These are phyloP conservation scores for Plotosus lineatus DNA, from an alignment of 2,113 vertebrate genomes.

Conservation along the genomic window DNA sequence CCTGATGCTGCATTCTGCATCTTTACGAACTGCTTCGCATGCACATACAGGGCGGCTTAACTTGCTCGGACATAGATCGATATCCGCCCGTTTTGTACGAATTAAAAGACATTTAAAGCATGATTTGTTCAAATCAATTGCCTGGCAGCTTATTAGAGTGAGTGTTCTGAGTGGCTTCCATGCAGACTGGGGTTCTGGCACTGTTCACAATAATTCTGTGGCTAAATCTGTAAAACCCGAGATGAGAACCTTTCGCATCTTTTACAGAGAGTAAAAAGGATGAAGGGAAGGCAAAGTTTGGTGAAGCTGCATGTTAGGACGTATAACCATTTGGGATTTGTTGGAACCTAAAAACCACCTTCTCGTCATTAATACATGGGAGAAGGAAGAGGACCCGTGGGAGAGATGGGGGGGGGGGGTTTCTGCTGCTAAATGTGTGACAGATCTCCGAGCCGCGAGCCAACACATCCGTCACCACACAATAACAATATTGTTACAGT, in stretches of 20 bases:
- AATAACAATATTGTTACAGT: constrained; percentile 35
- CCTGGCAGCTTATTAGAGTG: constrained; percentile 58
- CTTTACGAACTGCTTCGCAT: no score
- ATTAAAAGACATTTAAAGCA: constrained; percentile 57
- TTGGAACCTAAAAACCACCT: neutral
- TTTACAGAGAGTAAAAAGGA: constrained; percentile 38
- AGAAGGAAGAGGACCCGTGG: neutral
- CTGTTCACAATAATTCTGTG: constrained; percentile 25
- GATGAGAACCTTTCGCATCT: constrained; percentile 48
- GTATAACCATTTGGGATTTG: neutral
- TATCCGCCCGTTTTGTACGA: no score
- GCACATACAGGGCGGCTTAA: no score
- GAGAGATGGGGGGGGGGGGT: neutral
- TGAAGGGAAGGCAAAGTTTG: no score
- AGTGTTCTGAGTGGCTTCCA: constrained; percentile 47
- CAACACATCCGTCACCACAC: constrained; percentile 1
- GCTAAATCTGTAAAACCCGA: constrained; percentile 34
- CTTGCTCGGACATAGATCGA: no score
- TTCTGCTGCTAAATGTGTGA: neutral
- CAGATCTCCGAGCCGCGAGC: neutral
- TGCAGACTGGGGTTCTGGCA: constrained; percentile 53
- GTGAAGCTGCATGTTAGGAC: neutral
- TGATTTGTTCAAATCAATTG: constrained; percentile 56
- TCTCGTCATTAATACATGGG: neutral
- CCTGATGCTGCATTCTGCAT: no score